A percentile compares a stretch with the other conserved stretches of the same genome.
phyloP scores from a whole-genome alignment of 2,888 invertebrate species.

The Stegana nigrithorax region DNA sequence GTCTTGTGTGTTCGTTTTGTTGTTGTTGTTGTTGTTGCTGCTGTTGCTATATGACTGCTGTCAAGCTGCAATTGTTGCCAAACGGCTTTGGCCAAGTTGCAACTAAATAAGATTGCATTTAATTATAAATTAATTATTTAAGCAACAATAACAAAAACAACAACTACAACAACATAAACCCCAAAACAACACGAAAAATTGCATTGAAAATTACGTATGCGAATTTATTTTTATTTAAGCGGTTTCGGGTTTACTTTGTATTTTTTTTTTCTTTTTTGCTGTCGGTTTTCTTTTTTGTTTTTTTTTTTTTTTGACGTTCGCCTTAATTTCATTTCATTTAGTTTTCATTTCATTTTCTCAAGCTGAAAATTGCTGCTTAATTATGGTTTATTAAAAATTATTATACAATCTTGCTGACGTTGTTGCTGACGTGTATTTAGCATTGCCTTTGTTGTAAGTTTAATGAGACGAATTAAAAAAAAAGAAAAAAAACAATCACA shows the following conservation, averaged over 20 bases:
- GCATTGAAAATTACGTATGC: background rate
- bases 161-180: slow-evolving; percentile 29
- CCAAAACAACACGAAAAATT: slow-evolving; percentile 29
- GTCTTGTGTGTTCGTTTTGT: slow-evolving; percentile 3
- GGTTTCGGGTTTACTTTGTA: background rate
- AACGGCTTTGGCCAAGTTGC: slow-evolving; percentile 45
- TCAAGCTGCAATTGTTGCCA: slow-evolving; percentile 25
- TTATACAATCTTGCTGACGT: slow-evolving; percentile 45
- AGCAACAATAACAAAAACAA: slow-evolving; percentile 24
- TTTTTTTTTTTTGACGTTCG: background rate
- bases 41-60: slow-evolving; percentile 5
- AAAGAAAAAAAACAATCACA: too few species aligned
- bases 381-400: slow-evolving; percentile 55
- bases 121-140: slow-evolving; percentile 53
- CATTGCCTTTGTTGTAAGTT: background rate
- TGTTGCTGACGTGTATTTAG: background rate
- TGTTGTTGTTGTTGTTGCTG: slow-evolving; percentile 7
- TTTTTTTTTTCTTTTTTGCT: background rate
- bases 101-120: slow-evolving; percentile 55
- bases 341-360: slow-evolving; percentile 2
- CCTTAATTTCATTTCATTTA: background rate
- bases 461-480: too few species aligned
- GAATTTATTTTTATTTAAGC: slow-evolving; percentile 8
- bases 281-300: background rate
- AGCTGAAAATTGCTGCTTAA: slow-evolving; percentile 34